These are phyloP conservation scores for Fregetta grallaria DNA, from an alignment of 2,113 vertebrate genomes.

Conservation along the genomic window DNA sequence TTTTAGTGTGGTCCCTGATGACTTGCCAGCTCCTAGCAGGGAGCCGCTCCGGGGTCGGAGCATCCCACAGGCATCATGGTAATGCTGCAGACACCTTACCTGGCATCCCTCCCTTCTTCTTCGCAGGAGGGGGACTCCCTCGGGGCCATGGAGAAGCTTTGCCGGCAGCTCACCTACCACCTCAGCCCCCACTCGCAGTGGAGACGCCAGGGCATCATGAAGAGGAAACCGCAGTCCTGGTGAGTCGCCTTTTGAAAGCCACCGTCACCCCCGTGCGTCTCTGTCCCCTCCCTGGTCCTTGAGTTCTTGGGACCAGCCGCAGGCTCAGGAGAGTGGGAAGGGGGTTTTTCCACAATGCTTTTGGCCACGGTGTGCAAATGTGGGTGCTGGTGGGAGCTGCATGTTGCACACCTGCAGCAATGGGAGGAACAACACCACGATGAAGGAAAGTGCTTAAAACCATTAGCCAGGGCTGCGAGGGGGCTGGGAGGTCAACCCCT, in stretches of 20 bases:
- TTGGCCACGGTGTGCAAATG: neutral
- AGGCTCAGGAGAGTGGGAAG: neutral
- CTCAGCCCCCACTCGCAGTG: constrained; percentile 97
- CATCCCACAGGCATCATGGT: rapidly evolving
- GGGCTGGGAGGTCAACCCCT: neutral
- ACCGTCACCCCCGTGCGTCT: rapidly evolving
- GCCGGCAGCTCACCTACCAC: constrained; percentile 96
- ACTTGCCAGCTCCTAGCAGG: neutral
- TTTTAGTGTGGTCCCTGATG: neutral
- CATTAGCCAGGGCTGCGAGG: neutral
- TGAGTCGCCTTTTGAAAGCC: constrained; percentile 66
- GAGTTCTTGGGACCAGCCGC: rapidly evolving
- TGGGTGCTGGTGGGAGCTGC: neutral
- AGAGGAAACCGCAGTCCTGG: constrained; percentile 96
- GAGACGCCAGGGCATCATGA: constrained; percentile 89
- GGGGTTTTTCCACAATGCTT: rapidly evolving
- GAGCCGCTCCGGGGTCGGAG: rapidly evolving
- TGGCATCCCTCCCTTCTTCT: neutral
- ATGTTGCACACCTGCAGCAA: neutral
- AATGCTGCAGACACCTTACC: neutral
- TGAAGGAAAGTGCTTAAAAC: neutral
- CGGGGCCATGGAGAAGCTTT: constrained; percentile 95
- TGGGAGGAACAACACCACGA: neutral
- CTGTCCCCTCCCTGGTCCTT: neutral
- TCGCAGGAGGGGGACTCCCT: constrained; percentile 89